Evolutionary conservation across 2,113 vertebrate genomes (phyloP), one percentile per base, ranked within the genome.

Genomic region (Lontra canadensis): DNA sequence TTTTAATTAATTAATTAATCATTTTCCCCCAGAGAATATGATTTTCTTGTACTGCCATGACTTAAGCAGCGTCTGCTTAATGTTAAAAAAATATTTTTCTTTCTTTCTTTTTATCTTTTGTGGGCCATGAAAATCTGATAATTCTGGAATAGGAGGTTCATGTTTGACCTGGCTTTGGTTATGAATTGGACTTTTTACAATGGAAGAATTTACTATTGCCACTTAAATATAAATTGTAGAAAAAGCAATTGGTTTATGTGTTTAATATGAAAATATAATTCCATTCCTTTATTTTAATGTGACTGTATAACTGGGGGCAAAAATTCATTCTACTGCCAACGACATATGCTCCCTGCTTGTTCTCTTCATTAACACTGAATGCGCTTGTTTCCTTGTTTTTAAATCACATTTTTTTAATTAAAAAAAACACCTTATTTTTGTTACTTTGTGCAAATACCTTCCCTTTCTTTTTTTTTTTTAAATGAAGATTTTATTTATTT

Each of bases 351-450:
- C 95, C 93, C 93, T 94, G 97, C 94, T 97, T 97, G 97, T 88
- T 98, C 81, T 98, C 92, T 97, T 98, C 94, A 97, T 92, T 97
- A 98, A 98, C 97, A 98, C 95, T 98, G 97, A 96, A 95, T 93
- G 80, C 96, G 95, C 88, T 1, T 39, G 89, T 90, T 98, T 97
- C 95, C 85, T 97, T 97, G 93, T 98, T 98, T 87, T 98, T 92
- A 97, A 93, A 92, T 96, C 96, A 97, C 80, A 97, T 98, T 98
- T 97, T 98, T 97, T 92, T 96, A 96, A 98, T 96, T 79, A 42
- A 55, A 13, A 90, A 97, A 97, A 84, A 0, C 49, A 52, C 49
- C 95, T 14, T 29, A 61, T 47, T 81, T 90, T 90, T 95, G 63
- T 97, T 98, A 90, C 21, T 52, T 84, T 79, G 92, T 95, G 96